Percentiles rank a stretch among this genome's conserved stretches.
Conservation (phyloP, 2,113 vertebrate genomes). For the Catharus fuscescens region DNA sequence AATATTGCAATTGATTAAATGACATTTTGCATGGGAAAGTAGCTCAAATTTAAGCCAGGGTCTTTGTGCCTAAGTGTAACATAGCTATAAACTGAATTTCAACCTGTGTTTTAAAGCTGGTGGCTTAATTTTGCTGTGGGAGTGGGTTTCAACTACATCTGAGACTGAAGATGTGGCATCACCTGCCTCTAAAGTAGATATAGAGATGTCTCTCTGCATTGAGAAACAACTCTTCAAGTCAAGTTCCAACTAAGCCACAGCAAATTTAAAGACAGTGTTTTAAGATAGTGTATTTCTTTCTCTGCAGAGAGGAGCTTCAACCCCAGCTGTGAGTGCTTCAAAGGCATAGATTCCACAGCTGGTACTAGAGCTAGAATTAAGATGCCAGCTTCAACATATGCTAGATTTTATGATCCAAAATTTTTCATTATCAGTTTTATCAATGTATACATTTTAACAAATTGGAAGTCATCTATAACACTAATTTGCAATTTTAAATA, state of each 20-base stretch:
- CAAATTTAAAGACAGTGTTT: constrained; percentile 34
- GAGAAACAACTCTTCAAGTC: constrained; percentile 5
- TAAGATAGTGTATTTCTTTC: neutral
- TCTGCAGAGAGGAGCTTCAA: constrained; percentile 7
- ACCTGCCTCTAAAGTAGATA: constrained; percentile 4
- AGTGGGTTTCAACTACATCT: neutral
- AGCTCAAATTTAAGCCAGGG: neutral
- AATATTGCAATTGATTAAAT: constrained; percentile 4
- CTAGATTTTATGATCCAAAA: constrained; percentile 3
- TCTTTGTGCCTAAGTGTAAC: neutral
- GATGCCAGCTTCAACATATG: neutral
- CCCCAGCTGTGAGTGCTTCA: constrained; percentile 50
- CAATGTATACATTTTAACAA: constrained; percentile 17
- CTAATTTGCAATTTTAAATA: constrained; percentile 23
- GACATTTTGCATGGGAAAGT: neutral
- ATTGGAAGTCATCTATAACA: neutral
- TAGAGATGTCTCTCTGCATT: neutral
- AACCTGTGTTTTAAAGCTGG: neutral
- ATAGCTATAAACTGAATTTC: neutral
- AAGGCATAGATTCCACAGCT: constrained; percentile 40
- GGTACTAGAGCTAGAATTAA: constrained; percentile 41
- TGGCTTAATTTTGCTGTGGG: neutral
- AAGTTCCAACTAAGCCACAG: constrained; percentile 12
- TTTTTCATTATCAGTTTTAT: neutral
- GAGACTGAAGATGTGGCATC: neutral